Evolutionary conservation across 2,888 invertebrate species (phyloP).

Genomic region (Entomobrya proxima): DNA sequence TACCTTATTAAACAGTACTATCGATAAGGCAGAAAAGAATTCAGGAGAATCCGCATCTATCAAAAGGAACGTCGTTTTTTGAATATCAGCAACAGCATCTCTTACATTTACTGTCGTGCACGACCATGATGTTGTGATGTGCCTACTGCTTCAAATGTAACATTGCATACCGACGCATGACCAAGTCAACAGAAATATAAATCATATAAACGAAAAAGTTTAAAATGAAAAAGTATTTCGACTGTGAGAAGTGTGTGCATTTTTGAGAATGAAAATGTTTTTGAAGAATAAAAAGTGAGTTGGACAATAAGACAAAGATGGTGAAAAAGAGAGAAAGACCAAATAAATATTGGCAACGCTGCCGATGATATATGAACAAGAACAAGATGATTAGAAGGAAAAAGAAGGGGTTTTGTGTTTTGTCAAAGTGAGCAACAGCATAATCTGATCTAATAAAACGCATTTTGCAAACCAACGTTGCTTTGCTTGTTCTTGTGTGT

Average conservation of each 20-base stretch:
- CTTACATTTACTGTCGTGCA: neutral
- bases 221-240: neutral
- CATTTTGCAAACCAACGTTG: neutral
- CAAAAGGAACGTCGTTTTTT: constrained; percentile 19
- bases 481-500: no score
- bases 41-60: neutral
- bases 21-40: neutral
- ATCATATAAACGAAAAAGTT: neutral
- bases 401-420: constrained; percentile 22
- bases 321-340: constrained; percentile 17
- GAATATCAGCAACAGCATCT: constrained; percentile 31
- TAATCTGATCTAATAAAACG: neutral
- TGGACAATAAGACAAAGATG: constrained; percentile 14
- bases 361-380: neutral
- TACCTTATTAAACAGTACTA: constrained; percentile 6
- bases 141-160: constrained; percentile 2
- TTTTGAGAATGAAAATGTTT: neutral
- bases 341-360: neutral
- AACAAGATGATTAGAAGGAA: constrained; percentile 1
- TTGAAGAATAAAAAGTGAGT: neutral
- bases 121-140: constrained; percentile 6
- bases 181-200: constrained; percentile 29
- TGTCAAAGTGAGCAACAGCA: constrained; percentile 5
- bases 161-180: constrained; percentile 9
- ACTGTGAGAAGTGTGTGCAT: neutral